Evolutionary conservation across 2,797 vertebrate species (phyloP).

Genomic region (Aplochiton taeniatus): DNA sequence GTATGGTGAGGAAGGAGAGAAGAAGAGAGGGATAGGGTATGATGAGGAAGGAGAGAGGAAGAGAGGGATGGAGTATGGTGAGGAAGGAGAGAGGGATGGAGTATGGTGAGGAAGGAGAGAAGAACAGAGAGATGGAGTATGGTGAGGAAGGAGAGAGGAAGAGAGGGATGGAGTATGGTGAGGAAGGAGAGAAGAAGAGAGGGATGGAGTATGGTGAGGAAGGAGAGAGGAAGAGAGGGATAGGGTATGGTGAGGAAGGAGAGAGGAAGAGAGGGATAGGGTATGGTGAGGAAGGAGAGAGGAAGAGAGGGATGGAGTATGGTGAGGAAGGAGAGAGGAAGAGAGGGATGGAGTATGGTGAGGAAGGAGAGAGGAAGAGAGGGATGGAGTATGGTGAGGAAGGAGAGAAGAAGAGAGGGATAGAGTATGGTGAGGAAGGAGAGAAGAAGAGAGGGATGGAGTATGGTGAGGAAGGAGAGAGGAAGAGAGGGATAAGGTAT

Average conservation of each 20-base stretch:
- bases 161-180: too few species aligned
- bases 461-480: conserved; percentile 29
- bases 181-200: conserved; percentile 22
- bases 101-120: not conserved
- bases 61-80: not conserved
- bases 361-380: not conserved
- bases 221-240: too few species aligned
- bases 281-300: not conserved
- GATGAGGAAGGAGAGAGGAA: conserved; percentile 7
- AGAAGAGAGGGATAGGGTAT: not conserved
- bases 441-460: too few species aligned
- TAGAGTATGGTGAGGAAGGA: conserved; percentile 9
- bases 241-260: conserved; percentile 15
- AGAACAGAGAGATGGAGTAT: not conserved
- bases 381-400: not conserved
- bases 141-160: conserved; percentile 7
- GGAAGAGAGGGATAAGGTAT: not conserved
- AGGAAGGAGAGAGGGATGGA: not conserved
- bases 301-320: not conserved
- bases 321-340: not conserved
- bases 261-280: conserved; percentile 12
- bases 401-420: not conserved
- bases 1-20: not conserved
- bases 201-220: too few species aligned
- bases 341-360: not conserved